phyloP scores from a whole-genome alignment of 2,113 vertebrate genomes.

The Tetrax tetrax region DNA sequence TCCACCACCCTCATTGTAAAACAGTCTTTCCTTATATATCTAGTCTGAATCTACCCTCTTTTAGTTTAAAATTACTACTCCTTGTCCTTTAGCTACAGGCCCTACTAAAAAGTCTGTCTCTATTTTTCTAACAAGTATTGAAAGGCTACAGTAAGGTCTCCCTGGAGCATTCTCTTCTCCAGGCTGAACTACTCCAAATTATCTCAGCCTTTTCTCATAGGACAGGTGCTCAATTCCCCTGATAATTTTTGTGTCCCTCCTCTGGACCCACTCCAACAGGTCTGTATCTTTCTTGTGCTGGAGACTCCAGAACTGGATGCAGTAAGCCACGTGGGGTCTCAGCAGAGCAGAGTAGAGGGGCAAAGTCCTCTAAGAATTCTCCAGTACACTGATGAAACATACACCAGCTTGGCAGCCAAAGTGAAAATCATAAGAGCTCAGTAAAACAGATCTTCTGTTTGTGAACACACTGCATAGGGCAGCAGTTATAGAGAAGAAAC shows the following conservation, averaged over 20 bases:
- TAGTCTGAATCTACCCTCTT: not conserved
- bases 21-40: too few relatives aligned
- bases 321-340: not conserved
- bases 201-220: not conserved
- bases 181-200: not conserved
- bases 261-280: not conserved
- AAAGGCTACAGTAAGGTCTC: not conserved
- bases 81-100: not conserved
- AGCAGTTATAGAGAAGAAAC: not conserved
- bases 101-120: not conserved
- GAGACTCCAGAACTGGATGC: accelerated
- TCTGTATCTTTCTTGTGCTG: not conserved
- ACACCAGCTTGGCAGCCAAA: not conserved
- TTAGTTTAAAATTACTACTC: not conserved
- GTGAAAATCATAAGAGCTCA: not conserved
- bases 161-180: accelerated
- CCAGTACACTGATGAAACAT: not conserved
- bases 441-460: not conserved
- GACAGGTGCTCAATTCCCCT: not conserved
- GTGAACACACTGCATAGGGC: not conserved
- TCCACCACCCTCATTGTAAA: accelerated
- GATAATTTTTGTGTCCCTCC: accelerated
- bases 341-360: not conserved
- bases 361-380: not conserved
- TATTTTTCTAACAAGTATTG: too few relatives aligned